Evolutionary conservation across 2,113 vertebrate genomes (phyloP).

Genomic region (Malurus cyaneus): DNA sequence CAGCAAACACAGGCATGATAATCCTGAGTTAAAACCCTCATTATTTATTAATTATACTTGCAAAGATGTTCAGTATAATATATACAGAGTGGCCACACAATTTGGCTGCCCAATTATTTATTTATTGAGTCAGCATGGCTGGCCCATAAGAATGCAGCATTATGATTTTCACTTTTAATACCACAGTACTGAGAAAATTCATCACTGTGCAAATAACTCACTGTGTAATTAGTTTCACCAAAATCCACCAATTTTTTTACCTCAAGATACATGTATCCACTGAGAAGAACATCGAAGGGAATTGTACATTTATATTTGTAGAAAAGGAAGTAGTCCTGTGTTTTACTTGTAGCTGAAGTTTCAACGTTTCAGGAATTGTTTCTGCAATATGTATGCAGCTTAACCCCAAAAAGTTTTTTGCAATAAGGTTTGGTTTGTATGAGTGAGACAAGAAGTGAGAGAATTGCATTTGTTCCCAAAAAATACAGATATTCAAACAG

Average conservation of each 20-base stretch:
- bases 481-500: background rate
- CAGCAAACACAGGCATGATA: background rate
- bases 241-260: background rate
- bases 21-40: background rate
- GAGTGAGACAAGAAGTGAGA: background rate
- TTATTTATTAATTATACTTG: background rate
- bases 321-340: background rate
- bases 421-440: background rate
- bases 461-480: background rate
- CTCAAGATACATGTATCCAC: background rate
- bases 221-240: background rate
- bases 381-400: background rate
- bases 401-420: background rate
- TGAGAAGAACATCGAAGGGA: background rate
- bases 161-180: background rate
- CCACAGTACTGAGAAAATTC: background rate
- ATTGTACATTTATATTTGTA: background rate
- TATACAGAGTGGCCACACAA: background rate
- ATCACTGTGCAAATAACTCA: background rate
- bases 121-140: background rate
- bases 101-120: background rate
- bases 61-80: background rate
- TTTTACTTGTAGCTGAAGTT: background rate
- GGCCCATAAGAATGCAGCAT: background rate
- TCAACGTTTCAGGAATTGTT: background rate